These are phyloP conservation scores for Ligdia adustata DNA, from an alignment of 2,888 invertebrate genomes.

Conservation along the genomic window DNA sequence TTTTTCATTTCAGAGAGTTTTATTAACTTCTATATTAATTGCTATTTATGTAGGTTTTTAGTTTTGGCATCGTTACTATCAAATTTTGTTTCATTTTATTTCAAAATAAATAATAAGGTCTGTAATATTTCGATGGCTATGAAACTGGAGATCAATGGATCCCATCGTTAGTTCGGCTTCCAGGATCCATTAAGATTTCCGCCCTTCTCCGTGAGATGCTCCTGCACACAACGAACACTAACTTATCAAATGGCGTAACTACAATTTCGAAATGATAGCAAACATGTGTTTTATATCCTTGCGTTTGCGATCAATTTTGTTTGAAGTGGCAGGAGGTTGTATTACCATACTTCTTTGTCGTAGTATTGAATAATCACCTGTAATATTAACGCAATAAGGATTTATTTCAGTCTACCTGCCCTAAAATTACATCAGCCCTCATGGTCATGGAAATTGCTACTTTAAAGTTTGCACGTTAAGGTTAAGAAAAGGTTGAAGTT, in stretches of 20 bases:
- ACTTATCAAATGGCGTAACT: slow-evolving; percentile 45
- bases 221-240: slow-evolving; percentile 32
- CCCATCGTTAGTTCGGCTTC: slow-evolving; percentile 79
- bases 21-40: too few relatives aligned
- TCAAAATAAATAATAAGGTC: too few relatives aligned
- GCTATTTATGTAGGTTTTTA: too few relatives aligned
- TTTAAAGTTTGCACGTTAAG: slow-evolving; percentile 22
- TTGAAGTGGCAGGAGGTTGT: slow-evolving; percentile 1
- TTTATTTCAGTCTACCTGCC: slow-evolving; percentile 28
- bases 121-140: slow-evolving; percentile 28
- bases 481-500: slow-evolving; percentile 25
- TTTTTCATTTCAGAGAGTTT: too few relatives aligned
- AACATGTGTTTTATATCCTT: too few relatives aligned
- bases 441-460: slow-evolving; percentile 2
- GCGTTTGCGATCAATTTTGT: not conserved
- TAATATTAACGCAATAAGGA: slow-evolving; percentile 31
- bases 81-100: too few relatives aligned
- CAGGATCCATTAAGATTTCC: slow-evolving; percentile 83
- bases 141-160: slow-evolving; percentile 68
- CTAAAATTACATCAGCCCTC: slow-evolving; percentile 23
- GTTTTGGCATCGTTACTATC: too few relatives aligned
- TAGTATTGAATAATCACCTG: slow-evolving; percentile 31
- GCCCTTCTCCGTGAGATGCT: slow-evolving; percentile 62
- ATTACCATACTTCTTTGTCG: slow-evolving; percentile 11
- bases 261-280: slow-evolving; percentile 10